Conservation (phyloP, 1,140 invertebrate genomes). For the Whitmania pigra region DNA sequence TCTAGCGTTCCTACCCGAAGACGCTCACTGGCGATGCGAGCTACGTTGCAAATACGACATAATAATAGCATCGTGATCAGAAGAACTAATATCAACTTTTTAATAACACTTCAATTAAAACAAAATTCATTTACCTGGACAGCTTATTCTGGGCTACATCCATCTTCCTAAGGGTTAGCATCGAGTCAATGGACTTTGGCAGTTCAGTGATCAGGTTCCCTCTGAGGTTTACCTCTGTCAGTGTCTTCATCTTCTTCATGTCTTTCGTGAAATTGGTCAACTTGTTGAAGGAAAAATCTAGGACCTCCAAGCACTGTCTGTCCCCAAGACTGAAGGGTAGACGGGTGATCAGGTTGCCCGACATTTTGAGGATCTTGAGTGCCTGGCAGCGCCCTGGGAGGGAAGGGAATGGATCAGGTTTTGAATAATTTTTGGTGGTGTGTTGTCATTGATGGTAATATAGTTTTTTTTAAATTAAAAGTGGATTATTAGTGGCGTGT, state of each 20-base stretch:
- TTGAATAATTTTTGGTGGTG: constrained; percentile 35
- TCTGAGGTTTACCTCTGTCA: constrained; percentile 17
- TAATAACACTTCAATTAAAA: too few relatives aligned
- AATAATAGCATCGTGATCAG: too few relatives aligned
- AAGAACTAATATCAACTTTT: too few relatives aligned
- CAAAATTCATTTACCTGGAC: constrained; percentile 28
- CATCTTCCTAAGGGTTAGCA: constrained; percentile 29
- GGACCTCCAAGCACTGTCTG: constrained; percentile 27
- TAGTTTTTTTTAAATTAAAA: too few relatives aligned
- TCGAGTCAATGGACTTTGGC: constrained; percentile 31
- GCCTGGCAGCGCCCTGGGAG: constrained; percentile 32
- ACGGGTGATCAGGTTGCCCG: constrained; percentile 35
- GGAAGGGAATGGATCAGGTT: constrained; percentile 33
- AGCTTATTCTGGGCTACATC: constrained; percentile 30
- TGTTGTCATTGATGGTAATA: constrained; percentile 25
- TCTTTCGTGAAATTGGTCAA: constrained; percentile 32
- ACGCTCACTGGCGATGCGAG: too few relatives aligned
- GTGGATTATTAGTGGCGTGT: too few relatives aligned
- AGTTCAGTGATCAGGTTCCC: not conserved
- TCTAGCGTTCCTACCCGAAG: too few relatives aligned
- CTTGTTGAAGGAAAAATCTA: constrained; percentile 36
- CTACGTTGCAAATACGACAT: too few relatives aligned
- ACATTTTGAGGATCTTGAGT: constrained; percentile 33
- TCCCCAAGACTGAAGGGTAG: constrained; percentile 33
- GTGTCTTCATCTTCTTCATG: constrained; percentile 32